A percentile compares a stretch with the other conserved stretches of the same genome.
Evolutionary conservation across 2,113 vertebrate species (phyloP).

Genomic region (Potamarius usumacintae): DNA sequence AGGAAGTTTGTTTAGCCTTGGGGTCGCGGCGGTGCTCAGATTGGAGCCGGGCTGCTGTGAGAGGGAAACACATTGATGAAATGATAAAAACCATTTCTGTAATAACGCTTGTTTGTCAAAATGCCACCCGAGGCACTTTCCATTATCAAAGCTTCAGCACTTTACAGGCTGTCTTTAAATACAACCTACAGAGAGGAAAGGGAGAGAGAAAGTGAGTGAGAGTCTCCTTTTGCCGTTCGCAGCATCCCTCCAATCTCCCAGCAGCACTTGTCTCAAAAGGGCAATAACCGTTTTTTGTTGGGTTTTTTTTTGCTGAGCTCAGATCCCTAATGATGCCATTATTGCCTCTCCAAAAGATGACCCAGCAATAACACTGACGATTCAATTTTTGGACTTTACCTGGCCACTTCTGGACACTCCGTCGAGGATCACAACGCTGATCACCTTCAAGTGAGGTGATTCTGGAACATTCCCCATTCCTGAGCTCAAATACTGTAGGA

Average conservation of each 20-base stretch:
- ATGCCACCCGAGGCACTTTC: slow-evolving; percentile 30
- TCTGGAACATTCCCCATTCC: background rate
- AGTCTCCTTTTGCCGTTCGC: background rate
- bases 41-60: background rate
- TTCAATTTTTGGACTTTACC: slow-evolving; percentile 14
- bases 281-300: slow-evolving; percentile 17
- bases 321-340: slow-evolving; percentile 4
- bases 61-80: slow-evolving; percentile 19
- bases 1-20: background rate
- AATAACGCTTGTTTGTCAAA: slow-evolving; percentile 43
- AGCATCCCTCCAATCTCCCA: slow-evolving; percentile 17
- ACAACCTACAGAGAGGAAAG: slow-evolving; percentile 23
- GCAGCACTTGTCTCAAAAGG: slow-evolving; percentile 24
- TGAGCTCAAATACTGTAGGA: background rate
- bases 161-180: slow-evolving; percentile 30
- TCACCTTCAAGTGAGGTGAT: background rate
- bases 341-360: slow-evolving; percentile 11
- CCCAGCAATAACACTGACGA: slow-evolving; percentile 19
- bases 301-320: slow-evolving; percentile 32
- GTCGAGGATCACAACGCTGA: background rate
- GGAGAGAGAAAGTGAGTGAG: background rate
- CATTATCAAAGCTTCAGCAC: slow-evolving; percentile 34
- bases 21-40: background rate
- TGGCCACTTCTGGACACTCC: background rate
- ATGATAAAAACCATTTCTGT: slow-evolving; percentile 38